These are phyloP conservation scores for Cataglyphis rosenhaueri DNA, from an alignment of 2,888 invertebrate genomes.

Conservation along the genomic window DNA sequence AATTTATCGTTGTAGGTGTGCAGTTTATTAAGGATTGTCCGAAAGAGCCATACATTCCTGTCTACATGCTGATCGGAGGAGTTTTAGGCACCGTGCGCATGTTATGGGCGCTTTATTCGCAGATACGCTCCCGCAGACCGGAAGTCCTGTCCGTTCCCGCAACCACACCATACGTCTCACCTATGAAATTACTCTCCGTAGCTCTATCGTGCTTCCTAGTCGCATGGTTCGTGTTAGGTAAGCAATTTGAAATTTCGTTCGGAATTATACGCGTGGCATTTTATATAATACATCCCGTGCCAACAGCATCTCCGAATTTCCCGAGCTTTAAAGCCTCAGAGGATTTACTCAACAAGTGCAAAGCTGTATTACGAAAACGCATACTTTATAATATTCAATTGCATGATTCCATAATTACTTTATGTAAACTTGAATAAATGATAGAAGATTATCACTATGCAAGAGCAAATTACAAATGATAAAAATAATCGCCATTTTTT, in stretches of 20 bases:
- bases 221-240: slow-evolving; percentile 91
- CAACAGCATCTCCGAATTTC: not conserved
- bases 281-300: slow-evolving; percentile 1
- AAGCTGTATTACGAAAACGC: slow-evolving; percentile 24
- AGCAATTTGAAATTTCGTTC: slow-evolving; percentile 66
- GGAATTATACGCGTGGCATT: slow-evolving; percentile 22
- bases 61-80: slow-evolving; percentile 95
- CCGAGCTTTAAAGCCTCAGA: slow-evolving; percentile 16
- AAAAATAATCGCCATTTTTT: not conserved
- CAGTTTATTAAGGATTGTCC: slow-evolving; percentile 93
- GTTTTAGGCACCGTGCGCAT: slow-evolving; percentile 91
- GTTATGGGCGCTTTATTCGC: slow-evolving; percentile 82
- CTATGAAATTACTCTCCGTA: slow-evolving; percentile 88
- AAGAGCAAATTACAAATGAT: not conserved
- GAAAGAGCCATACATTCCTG: slow-evolving; percentile 91
- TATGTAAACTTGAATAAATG: not conserved
- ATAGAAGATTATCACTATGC: not conserved
- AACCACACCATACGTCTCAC: slow-evolving; percentile 84
- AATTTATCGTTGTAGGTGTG: slow-evolving; percentile 87
- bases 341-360: slow-evolving; percentile 20
- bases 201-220: slow-evolving; percentile 90
- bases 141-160: slow-evolving; percentile 80
- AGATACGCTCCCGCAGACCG: slow-evolving; percentile 82
- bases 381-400: slow-evolving; percentile 6
- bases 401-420: slow-evolving; percentile 12